Conservation (phyloP, 2,797 vertebrate genomes). For the Sebastes kiyomatsui region DNA sequence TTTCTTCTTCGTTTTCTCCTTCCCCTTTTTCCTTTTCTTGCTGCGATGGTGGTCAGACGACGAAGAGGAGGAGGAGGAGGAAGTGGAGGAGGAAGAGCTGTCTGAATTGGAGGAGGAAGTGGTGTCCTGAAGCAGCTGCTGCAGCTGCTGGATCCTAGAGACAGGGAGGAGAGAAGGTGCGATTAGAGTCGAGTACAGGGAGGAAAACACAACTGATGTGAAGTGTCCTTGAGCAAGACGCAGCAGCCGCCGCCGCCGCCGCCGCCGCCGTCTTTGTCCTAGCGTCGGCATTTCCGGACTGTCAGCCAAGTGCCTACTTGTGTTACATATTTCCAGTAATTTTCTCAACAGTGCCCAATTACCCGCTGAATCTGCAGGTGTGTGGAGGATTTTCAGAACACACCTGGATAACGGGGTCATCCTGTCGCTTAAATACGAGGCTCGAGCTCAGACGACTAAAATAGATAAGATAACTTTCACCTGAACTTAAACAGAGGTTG, state of each 20-base stretch:
- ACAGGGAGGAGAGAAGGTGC: background rate
- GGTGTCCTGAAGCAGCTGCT: slow-evolving; percentile 92
- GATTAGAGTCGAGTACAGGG: slow-evolving; percentile 17
- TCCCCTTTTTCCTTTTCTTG: slow-evolving; percentile 89
- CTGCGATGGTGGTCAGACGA: slow-evolving; percentile 66
- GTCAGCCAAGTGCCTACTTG: background rate
- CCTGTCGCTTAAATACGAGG: background rate
- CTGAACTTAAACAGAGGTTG: background rate
- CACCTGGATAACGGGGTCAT: background rate
- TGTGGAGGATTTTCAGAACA: background rate
- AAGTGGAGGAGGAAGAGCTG: slow-evolving; percentile 80
- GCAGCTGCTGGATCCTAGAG: slow-evolving; percentile 92
- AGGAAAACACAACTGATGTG: slow-evolving; percentile 4
- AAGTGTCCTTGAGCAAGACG: slow-evolving; percentile 9
- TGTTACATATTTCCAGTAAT: background rate
- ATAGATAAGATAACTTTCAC: background rate
- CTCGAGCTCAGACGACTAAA: background rate
- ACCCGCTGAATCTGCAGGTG: slow-evolving; percentile 1
- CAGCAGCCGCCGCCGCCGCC: background rate
- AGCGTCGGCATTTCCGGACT: background rate
- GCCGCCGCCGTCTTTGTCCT: background rate
- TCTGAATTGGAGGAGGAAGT: slow-evolving; percentile 80
- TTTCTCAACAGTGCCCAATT: background rate
- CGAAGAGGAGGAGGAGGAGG: slow-evolving; percentile 78
- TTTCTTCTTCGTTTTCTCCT: slow-evolving; percentile 84